Evolutionary conservation across 2,888 invertebrate species (phyloP), one percentile per base, ranked within the genome.

Genomic region (Leptopilina syphax): DNA sequence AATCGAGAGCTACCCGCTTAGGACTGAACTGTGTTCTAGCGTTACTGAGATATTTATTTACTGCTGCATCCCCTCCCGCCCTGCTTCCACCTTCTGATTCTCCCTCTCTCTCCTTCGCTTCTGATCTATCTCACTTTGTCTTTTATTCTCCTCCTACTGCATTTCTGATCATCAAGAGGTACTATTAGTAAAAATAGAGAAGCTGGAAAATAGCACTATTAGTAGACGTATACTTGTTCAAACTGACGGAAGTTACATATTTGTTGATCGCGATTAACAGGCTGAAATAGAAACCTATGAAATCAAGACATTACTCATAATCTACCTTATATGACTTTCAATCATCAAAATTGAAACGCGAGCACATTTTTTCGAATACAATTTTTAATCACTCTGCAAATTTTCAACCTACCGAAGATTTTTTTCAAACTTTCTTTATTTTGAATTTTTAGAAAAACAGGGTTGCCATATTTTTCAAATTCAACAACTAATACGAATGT

Each of bases 21-120:
- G 83, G 88, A 91, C 91, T 92, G 90, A 89, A 88, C 85, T 84
- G 86, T 85, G 85, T 87, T 87, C 83, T 83, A 85, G 85, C 84
- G 86, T 86, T 87, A 85, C 87, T 84, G 87, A 86, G 87, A 89
- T 89, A 91, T 90, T 91, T 91, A 91, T 91, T 91, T 91, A 91
- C 90, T 85, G 85, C 85, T 80, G 81, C 80, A 81, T 87, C 86
- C 89, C 88, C 90, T 86, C 85, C 86, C 80, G 81, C 80, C 77
- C 77, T 78, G 80, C 81, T 80, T 70, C 44, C 57, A 57, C 70
- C 57, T 80, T 65, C 83, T 83, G 82, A 77, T 84, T 85, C 83
- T 85, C 84, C 84, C 85, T 84, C 85, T 85, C 86, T 83, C 79
- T 50, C 12, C 9, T 10, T 50, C 78, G 79, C 82, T 18, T 50